These are phyloP conservation scores for Prunella strophiata DNA, from an alignment of 2,797 vertebrate genomes.

Conservation along the genomic window DNA sequence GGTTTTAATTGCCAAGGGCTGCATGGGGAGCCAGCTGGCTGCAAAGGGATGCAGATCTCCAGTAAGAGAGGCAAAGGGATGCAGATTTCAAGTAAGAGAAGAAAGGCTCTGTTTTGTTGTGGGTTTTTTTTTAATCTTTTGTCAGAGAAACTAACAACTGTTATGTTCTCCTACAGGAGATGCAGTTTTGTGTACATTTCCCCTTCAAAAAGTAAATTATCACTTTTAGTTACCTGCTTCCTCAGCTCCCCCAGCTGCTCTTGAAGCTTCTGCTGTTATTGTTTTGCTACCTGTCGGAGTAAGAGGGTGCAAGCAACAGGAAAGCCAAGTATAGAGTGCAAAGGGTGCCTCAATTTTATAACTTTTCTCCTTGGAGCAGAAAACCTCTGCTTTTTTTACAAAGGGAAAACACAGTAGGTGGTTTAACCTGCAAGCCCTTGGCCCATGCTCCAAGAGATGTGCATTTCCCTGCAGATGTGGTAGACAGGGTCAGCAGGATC, in stretches of 20 bases:
- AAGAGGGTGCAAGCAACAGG: not conserved
- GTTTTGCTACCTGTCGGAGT: not conserved
- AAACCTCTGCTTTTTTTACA: not conserved
- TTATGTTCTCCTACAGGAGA: not conserved
- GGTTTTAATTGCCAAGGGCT: constrained; percentile 34
- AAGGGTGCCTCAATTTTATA: not conserved
- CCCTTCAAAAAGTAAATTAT: not conserved
- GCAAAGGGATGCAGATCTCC: not conserved
- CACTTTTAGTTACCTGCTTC: not conserved
- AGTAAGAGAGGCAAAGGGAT: not conserved
- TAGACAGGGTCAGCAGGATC: not conserved
- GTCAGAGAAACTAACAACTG: not conserved
- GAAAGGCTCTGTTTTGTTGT: not conserved
- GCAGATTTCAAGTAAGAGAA: not conserved
- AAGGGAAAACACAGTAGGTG: not conserved
- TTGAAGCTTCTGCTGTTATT: not conserved
- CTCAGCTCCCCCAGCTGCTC: not conserved
- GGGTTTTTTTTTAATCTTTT: not conserved
- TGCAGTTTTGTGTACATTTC: not conserved
- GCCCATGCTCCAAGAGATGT: not conserved
- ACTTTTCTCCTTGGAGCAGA: not conserved
- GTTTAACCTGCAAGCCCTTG: not conserved
- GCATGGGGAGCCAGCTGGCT: constrained; percentile 42
- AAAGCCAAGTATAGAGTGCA: not conserved
- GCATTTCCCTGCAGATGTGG: not conserved